Base-by-base conservation (phyloP, 2,113 vertebrate species). In the Nematolebias whitei region DNA sequence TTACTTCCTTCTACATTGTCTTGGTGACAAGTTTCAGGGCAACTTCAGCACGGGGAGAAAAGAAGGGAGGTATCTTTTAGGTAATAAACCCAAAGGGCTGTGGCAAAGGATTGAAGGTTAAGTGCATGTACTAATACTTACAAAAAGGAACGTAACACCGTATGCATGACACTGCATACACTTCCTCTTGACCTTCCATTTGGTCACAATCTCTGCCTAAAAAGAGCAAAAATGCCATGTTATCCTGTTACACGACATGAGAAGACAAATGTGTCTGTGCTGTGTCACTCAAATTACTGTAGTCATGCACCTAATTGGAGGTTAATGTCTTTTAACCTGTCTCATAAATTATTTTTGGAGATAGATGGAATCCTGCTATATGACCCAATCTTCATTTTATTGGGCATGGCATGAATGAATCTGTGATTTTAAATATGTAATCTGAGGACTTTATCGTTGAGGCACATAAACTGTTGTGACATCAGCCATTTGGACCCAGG, bases 1-100 rank as follows among this genome's bases (percentile, higher is more conserved):
- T 85, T 54, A 77, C 92, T 94, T 94, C 93, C 93, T 92, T 90
- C 83, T 53, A 75, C 89, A 92, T 92, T 92, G 88, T 91, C 85
- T 86, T 18, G 53, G 53, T 93, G 91, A 92, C 90, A 92, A 83
- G 84, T 89, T 88, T 78, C 78, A 86, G 79, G 72, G 78, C 63
- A 71, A 82, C 78, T 79, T 78, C 60, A 65, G 29, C 0, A 53
- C 58, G 51, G 58, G 81, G 63, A 84, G 67, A 85, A 78, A 83
- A 86, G 66, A 85, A 63, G 67, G 82, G 83, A 79, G 80, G 71
- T 87, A 88, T 85, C 90, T 90, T 80, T 79, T 64, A 39, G 71
- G 85, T 83, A 89, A 87, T 76, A 83, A 78, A 71, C 87, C 89
- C 78, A 64, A 80, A 80, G 86, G 78, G 58, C 66, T 79, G 51